These are phyloP conservation scores for Aleiodes sp. DNA, from an alignment of 1,140 invertebrate genomes.

Conservation along the genomic window DNA sequence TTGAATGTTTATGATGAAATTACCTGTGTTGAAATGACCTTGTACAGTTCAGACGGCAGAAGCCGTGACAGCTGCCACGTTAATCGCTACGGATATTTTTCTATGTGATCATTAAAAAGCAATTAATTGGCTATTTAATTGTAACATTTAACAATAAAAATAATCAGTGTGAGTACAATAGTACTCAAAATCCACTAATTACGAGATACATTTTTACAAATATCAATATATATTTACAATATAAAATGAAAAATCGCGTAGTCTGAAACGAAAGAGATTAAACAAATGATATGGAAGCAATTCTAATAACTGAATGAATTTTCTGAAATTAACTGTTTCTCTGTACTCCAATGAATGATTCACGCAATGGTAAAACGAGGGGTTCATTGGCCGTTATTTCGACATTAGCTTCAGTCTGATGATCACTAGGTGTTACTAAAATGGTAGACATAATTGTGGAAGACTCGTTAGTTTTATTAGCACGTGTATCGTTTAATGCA, in stretches of 20 bases:
- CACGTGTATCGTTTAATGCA: slow-evolving; percentile 22
- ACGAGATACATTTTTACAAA: background rate
- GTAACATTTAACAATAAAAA: slow-evolving; percentile 2
- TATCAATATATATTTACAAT: background rate
- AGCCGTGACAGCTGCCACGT: no score
- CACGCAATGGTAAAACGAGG: slow-evolving; percentile 35
- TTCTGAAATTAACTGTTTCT: slow-evolving; percentile 34
- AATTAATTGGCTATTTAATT: background rate
- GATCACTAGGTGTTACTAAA: background rate
- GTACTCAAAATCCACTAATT: background rate
- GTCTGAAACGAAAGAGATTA: background rate
- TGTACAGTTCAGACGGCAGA: no score
- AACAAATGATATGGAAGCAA: background rate
- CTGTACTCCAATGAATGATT: slow-evolving; percentile 40
- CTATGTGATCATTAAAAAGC: background rate
- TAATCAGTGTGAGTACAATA: background rate
- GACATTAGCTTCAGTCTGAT: slow-evolving; percentile 1
- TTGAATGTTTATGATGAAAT: no score
- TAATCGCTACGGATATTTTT: no score
- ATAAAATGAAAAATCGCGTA: background rate
- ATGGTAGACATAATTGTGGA: slow-evolving; percentile 25
- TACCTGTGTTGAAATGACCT: no score
- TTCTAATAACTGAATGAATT: background rate
- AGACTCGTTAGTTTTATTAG: slow-evolving; percentile 24
- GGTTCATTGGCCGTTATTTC: slow-evolving; percentile 25